Base-by-base conservation (phyloP, 2,797 vertebrate species). In the Austrolebias charrua region DNA sequence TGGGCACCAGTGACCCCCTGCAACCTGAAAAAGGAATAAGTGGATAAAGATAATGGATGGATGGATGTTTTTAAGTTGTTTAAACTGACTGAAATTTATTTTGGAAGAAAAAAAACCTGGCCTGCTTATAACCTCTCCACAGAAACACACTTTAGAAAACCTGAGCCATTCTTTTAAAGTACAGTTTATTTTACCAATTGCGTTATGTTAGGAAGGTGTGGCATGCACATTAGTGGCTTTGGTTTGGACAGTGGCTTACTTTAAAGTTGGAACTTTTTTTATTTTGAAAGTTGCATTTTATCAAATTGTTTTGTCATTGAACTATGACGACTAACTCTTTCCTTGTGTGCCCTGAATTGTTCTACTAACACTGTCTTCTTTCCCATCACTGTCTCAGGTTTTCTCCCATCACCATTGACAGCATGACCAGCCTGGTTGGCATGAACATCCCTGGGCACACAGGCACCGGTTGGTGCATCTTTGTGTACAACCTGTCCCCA, bases 381-480 rank as follows among this genome's bases (percentile, higher is more conserved):
- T 70, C 72, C 71, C 57, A n/a, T 60, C 54, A 19, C 57, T 71
- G 55, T 68, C 89, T 83, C 90, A 98, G 97, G 95, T 99, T 99
- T 85, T 99, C 97, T 71, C 98, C 98, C 76, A 99, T 99, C 91
- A 99, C 98, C 88, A 99, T 99, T 72, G 98, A 99, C 85, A 98
- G 98, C 75, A 99, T 99, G 98, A 99, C 98, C 77, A 99, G 96
- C 89, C 95, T 99, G 87, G 98, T 99, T 29, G 98, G 98, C 86
- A 99, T 99, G 98, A 99, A 99, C 90, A 99, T 98, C 91, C 98
- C 97, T 5, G 98, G 98, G 64, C 98, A 99, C 93, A 99, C 98
- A 4, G 98, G 98, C 87, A 98, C 97, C 4, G 97, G 98, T 81
- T 99, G 98, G 98, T 98, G 97, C 90, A 99, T 99, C 93, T 99